phyloP scores from a whole-genome alignment of 2,797 vertebrate genomes.

The Nyctalus aviator region DNA sequence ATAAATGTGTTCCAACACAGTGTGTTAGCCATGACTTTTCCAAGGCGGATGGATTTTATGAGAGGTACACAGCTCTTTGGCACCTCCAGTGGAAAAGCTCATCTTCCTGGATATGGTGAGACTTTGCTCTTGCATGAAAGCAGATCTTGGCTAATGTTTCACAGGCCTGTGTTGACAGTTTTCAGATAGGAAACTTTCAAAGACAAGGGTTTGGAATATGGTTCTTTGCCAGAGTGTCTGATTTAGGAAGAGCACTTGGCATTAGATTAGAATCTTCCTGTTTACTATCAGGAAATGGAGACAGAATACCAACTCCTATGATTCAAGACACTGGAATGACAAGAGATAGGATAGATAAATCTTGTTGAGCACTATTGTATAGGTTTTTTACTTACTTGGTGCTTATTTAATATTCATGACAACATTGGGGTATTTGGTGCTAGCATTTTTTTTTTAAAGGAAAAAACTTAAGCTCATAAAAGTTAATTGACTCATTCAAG shows the following conservation, averaged over 20 bases:
- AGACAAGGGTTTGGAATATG: conserved; percentile 69
- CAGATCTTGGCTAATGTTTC: conserved; percentile 56
- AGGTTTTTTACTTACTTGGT: not conserved
- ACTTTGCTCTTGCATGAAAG: conserved; percentile 23
- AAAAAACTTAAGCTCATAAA: conserved; percentile 22
- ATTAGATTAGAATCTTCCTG: conserved; percentile 67
- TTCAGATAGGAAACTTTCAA: conserved; percentile 80
- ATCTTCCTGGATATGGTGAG: conserved; percentile 41
- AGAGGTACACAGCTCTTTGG: conserved; percentile 20
- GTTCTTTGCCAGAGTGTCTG: conserved; percentile 40
- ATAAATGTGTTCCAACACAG: conserved; percentile 33
- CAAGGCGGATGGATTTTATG: conserved; percentile 23
- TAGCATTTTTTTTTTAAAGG: not conserved
- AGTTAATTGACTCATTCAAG: not conserved
- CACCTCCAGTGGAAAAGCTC: conserved; percentile 53
- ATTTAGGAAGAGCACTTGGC: conserved; percentile 63
- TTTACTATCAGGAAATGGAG: conserved; percentile 57
- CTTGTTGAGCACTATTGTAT: not conserved
- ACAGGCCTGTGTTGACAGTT: conserved; percentile 74
- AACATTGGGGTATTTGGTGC: not conserved
- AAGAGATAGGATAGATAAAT: not conserved
- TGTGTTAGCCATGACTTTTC: conserved; percentile 24
- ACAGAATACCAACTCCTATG: not conserved
- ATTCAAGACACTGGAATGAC: not conserved
- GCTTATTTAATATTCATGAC: not conserved